A percentile compares a stretch with the other conserved stretches of the same genome.
phyloP scores from a whole-genome alignment of 2,113 vertebrate species.

The Semicossyphus pulcher region DNA sequence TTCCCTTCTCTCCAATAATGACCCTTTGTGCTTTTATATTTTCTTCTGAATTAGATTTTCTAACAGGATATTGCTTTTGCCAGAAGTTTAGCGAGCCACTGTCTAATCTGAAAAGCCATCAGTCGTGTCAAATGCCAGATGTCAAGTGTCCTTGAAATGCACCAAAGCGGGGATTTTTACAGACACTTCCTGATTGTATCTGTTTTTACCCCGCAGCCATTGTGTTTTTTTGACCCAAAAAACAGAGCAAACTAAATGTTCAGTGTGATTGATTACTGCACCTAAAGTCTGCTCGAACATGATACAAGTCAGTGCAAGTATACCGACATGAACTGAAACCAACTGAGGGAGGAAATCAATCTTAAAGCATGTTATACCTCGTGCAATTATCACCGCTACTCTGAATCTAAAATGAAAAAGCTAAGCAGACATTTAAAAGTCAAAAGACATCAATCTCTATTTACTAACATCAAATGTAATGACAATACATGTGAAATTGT shows the following conservation, averaged over 20 bases:
- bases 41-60: background rate
- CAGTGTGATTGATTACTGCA: constrained; percentile 22
- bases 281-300: background rate
- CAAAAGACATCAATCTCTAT: background rate
- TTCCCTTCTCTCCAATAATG: background rate
- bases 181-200: background rate
- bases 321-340: constrained; percentile 10
- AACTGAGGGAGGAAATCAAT: background rate
- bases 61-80: background rate
- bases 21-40: background rate
- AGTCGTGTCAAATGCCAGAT: background rate
- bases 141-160: constrained; percentile 2
- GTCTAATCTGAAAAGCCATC: constrained; percentile 13
- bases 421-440: background rate
- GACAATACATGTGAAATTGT: too few relatives aligned
- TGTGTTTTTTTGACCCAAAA: constrained; percentile 7
- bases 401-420: too few relatives aligned
- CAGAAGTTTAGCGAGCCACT: background rate
- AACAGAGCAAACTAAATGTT: background rate
- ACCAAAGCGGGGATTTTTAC: background rate
- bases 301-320: constrained; percentile 18
- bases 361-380: background rate
- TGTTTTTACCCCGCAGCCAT: background rate
- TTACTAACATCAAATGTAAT: too few relatives aligned
- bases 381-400: background rate